phyloP scores from a whole-genome alignment of 2,113 vertebrate genomes.

The Meles meles region DNA sequence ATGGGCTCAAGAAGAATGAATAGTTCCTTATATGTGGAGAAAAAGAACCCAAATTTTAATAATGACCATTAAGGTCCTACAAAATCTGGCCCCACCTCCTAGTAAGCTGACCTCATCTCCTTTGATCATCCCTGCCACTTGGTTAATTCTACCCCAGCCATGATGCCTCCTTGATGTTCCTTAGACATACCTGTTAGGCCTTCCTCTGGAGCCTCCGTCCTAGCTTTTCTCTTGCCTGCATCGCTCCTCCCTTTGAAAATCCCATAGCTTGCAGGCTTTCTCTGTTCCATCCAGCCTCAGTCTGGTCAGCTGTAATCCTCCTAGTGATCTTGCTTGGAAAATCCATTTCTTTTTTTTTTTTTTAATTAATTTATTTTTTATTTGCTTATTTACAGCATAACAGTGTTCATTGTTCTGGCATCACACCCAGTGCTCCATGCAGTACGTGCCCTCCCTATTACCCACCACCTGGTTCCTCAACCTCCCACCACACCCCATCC shows the following conservation, averaged over 20 bases:
- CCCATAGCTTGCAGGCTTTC: rapidly evolving
- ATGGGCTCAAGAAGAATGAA: rapidly evolving
- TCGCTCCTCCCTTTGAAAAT: rapidly evolving
- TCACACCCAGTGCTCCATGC: too few species aligned
- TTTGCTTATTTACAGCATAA: too few species aligned
- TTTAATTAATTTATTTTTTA: too few species aligned
- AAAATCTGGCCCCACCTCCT: neutral
- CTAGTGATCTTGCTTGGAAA: neutral
- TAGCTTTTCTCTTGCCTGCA: neutral
- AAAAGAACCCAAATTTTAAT: neutral
- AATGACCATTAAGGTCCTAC: rapidly evolving
- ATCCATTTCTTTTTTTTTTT: neutral
- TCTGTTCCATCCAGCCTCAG: neutral
- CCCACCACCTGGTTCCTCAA: too few species aligned
- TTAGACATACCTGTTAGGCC: neutral
- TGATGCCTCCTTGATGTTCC: rapidly evolving
- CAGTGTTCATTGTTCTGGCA: too few species aligned
- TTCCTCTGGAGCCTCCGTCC: rapidly evolving
- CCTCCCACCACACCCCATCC: too few species aligned
- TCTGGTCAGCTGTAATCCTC: neutral
- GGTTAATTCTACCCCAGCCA: neutral
- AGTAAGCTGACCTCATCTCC: neutral
- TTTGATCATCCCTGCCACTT: neutral
- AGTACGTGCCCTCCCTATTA: too few species aligned
- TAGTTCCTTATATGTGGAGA: neutral